Evolutionary conservation across 2,797 vertebrate species (phyloP).

Genomic region (Bovichtus variegatus): DNA sequence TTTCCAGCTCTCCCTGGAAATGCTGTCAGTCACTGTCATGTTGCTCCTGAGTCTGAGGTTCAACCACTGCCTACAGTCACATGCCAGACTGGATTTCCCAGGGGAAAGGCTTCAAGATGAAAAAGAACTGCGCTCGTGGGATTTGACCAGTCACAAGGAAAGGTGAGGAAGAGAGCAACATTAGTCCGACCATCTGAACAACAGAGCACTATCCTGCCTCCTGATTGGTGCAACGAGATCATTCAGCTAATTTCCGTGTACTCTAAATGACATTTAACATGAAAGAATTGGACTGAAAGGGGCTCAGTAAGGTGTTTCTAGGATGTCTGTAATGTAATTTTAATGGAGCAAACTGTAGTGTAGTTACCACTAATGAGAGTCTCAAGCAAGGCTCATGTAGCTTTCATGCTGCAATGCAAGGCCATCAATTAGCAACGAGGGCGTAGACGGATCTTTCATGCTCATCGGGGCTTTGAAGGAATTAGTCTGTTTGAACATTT

Average conservation of each 20-base stretch:
- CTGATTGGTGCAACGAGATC: slow-evolving; percentile 2
- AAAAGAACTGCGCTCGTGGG: background rate
- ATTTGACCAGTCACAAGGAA: background rate
- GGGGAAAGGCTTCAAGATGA: background rate
- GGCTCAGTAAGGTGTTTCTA: slow-evolving; percentile 59
- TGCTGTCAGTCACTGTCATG: slow-evolving; percentile 49
- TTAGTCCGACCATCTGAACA: background rate
- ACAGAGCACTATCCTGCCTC: background rate
- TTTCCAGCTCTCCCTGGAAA: slow-evolving; percentile 29
- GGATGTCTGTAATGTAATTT: slow-evolving; percentile 70
- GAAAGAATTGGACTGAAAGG: slow-evolving; percentile 48
- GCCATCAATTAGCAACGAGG: slow-evolving; percentile 79
- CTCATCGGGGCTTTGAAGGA: slow-evolving; percentile 66
- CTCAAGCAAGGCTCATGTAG: slow-evolving; percentile 58
- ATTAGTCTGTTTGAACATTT: slow-evolving; percentile 80
- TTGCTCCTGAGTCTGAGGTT: slow-evolving; percentile 24
- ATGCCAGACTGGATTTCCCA: slow-evolving; percentile 9
- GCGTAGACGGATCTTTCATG: slow-evolving; percentile 70
- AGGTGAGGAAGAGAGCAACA: background rate
- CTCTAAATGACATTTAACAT: slow-evolving; percentile 53
- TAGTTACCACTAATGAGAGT: slow-evolving; percentile 73
- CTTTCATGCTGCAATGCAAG: slow-evolving; percentile 65
- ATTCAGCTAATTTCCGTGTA: slow-evolving; percentile 3
- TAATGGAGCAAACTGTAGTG: slow-evolving; percentile 67
- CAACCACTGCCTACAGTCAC: slow-evolving; percentile 25